A percentile compares a stretch with the other conserved stretches of the same genome.
phyloP scores from a whole-genome alignment of 2,888 invertebrate species.

The Ptychoptera albimana region DNA sequence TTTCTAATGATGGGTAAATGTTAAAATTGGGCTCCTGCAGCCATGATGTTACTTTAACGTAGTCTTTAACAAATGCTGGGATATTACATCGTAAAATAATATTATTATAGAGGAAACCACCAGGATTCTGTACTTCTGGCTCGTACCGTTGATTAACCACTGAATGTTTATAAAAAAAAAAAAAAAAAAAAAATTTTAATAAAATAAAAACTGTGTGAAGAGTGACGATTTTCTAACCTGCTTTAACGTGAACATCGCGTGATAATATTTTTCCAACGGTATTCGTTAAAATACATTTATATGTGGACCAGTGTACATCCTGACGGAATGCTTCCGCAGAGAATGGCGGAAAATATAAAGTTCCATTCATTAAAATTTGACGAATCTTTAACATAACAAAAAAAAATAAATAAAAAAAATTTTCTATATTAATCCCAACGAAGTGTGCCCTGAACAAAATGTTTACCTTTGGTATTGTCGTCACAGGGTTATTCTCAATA shows the following conservation, averaged over 20 bases:
- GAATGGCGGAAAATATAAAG: constrained; percentile 38
- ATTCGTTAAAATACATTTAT: constrained; percentile 36
- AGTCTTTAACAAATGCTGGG: constrained; percentile 37
- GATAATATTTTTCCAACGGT: constrained; percentile 36
- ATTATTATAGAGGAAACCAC: constrained; percentile 38
- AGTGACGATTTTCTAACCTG: constrained; percentile 22
- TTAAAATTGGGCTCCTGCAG: constrained; percentile 39
- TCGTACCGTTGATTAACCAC: constrained; percentile 39
- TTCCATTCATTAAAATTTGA: constrained; percentile 36
- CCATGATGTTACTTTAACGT: constrained; percentile 39
- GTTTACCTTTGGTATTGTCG: constrained; percentile 32
- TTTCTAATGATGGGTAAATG: constrained; percentile 37
- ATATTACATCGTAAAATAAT: constrained; percentile 38
- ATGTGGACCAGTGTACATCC: constrained; percentile 39
- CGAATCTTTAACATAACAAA: constrained; percentile 23
- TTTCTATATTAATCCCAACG: too few relatives aligned
- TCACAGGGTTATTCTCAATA: constrained; percentile 34
- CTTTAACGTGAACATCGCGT: constrained; percentile 35
- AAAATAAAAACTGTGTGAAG: too few relatives aligned
- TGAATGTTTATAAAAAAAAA: too few relatives aligned
- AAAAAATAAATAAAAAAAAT: background rate
- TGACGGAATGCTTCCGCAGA: constrained; percentile 39
- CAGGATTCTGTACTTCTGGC: constrained; percentile 40
- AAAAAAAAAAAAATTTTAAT: too few relatives aligned
- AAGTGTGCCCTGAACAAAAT: constrained; percentile 1